Percentiles rank a stretch among this genome's conserved stretches.
These are phyloP conservation scores for Haemorhous mexicanus DNA, from an alignment of 2,113 vertebrate species.

Conservation along the genomic window DNA sequence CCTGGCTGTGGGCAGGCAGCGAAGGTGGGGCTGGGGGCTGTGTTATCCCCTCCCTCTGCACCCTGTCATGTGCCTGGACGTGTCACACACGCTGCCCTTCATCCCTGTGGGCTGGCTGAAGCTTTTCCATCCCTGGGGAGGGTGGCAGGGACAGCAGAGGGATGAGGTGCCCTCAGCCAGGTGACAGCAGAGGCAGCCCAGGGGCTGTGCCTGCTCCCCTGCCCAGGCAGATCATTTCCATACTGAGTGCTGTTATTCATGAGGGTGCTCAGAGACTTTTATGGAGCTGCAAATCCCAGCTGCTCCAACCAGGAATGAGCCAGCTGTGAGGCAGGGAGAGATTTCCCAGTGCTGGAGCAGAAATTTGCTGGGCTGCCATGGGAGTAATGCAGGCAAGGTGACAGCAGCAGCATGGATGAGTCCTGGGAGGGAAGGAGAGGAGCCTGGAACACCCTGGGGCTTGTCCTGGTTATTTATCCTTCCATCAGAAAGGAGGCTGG, in stretches of 20 bases:
- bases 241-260: background rate
- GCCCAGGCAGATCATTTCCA: background rate
- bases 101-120: background rate
- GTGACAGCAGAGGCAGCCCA: background rate
- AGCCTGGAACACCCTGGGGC: background rate
- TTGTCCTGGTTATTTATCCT: background rate
- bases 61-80: background rate
- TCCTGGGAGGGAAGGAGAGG: background rate
- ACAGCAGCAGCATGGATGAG: background rate
- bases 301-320: background rate
- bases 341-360: background rate
- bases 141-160: background rate
- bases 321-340: background rate
- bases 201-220: background rate
- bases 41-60: background rate
- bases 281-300: slow-evolving; percentile 9
- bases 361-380: background rate
- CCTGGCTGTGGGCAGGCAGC: background rate
- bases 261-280: background rate
- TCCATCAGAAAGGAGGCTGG: background rate
- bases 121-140: rapidly evolving
- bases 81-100: background rate
- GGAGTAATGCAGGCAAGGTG: background rate
- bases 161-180: background rate
- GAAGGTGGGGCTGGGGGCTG: background rate